A percentile compares a stretch with the other conserved stretches of the same genome.
phyloP scores from a whole-genome alignment of 2,113 vertebrate species.

The Gallinago paraguaiae region DNA sequence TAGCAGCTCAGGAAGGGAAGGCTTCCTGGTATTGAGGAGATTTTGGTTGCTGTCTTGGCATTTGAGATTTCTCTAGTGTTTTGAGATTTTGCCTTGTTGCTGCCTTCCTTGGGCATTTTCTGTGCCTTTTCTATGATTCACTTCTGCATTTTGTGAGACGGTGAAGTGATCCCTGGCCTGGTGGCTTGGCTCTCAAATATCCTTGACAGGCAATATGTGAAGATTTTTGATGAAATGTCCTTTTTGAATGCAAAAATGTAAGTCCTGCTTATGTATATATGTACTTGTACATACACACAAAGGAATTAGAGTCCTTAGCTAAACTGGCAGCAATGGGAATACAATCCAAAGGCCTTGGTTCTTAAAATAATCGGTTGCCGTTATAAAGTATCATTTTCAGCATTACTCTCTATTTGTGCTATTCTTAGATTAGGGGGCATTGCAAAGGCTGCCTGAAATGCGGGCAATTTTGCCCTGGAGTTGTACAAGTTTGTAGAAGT shows the following conservation, averaged over 20 bases:
- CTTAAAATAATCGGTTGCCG: background rate
- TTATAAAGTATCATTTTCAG: background rate
- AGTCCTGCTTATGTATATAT: fast-evolving
- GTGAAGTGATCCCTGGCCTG: background rate
- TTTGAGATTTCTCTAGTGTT: background rate
- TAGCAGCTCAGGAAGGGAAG: background rate
- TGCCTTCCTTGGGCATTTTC: background rate
- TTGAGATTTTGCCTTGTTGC: background rate
- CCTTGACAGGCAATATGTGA: background rate
- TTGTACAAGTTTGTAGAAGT: background rate
- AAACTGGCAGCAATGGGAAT: background rate
- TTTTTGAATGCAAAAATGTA: background rate
- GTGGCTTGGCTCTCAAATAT: background rate
- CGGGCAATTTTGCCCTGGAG: background rate
- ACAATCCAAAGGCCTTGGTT: background rate
- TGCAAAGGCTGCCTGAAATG: background rate
- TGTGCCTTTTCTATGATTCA: background rate
- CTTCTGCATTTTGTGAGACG: background rate
- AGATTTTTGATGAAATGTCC: background rate
- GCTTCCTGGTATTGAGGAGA: background rate
- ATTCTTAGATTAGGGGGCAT: background rate
- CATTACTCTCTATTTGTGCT: background rate
- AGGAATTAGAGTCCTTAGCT: background rate
- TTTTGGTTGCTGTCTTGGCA: background rate
- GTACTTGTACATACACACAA: background rate